Conservation (phyloP, 2,113 vertebrate genomes). For the Crotophaga sulcirostris region DNA sequence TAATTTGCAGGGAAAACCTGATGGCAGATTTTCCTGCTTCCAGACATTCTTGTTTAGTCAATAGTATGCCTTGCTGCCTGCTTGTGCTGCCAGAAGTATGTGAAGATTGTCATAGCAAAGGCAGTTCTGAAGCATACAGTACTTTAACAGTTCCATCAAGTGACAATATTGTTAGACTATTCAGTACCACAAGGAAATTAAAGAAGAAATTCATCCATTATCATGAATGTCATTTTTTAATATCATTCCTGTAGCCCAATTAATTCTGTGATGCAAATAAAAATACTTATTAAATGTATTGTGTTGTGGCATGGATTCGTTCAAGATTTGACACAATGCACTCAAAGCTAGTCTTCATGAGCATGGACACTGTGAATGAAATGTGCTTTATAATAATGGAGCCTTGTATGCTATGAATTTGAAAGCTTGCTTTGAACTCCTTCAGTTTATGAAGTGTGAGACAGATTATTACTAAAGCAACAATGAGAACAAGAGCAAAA, state of each 20-base stretch:
- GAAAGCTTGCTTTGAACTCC: conserved; percentile 8
- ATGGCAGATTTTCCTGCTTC: neutral
- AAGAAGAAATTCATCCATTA: neutral
- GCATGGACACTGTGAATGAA: neutral
- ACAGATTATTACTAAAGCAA: neutral
- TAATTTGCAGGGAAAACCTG: neutral
- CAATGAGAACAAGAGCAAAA: neutral
- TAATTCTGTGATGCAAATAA: neutral
- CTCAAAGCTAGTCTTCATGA: neutral
- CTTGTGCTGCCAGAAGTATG: neutral
- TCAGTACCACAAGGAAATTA: neutral
- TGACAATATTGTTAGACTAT: neutral
- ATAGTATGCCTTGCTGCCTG: neutral
- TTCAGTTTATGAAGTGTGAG: neutral
- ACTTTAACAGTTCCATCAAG: neutral
- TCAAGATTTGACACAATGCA: neutral
- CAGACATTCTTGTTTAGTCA: neutral
- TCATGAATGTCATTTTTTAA: neutral
- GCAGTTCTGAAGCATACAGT: neutral
- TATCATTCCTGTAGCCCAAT: neutral
- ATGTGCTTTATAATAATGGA: neutral
- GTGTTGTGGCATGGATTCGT: neutral
- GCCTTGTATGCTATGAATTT: neutral
- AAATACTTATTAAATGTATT: neutral
- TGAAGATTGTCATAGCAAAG: neutral